Evolutionary conservation across 2,113 vertebrate genomes (phyloP), one percentile per base, ranked within the genome.

Genomic region (Helogale parvula): DNA sequence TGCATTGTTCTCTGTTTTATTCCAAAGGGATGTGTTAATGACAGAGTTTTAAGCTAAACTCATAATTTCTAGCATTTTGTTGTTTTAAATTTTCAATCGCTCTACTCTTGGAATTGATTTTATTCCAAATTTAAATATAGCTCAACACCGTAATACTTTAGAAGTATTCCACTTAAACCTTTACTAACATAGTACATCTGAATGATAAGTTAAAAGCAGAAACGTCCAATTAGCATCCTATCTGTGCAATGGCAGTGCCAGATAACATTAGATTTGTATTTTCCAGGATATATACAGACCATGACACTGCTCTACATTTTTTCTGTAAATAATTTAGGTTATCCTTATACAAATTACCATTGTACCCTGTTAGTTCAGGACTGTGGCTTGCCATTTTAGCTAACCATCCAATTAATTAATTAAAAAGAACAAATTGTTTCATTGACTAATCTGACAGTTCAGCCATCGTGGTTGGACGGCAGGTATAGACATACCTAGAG

Each of bases 21-120:
- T 97, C 95, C 94, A 98, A 97, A 96, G 83, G 79, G 90, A 97
- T 97, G 77, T 95, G 79, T 96, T 98, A 77, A 98, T 94, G 74
- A 91, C 63, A 33, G 76, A 84, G 71, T 96, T 94, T 95, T 97
- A 97, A 98, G 52, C 69, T 71, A 63, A 77, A 52, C 15, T 88
- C 76, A 97, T 96, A 97, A 97, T 98, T 98, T 93, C 87, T 97
- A 52, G 68, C 91, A 88, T 97, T 96, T 96, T 98, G 80, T 94
- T 98, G 77, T 98, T 98, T 96, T 54, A 94, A 77, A 90, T 74
- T 95, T 97, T 90, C 90, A 89, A 13, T 15, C 2, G 83, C 83
- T 11, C 60, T 80, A 15, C 5, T 83, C 14, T 85, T 50, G 38
- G 8, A 77, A 83, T 5, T 29, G 3, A 35, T 65, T 0, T 76